Percentiles rank a stretch among this genome's conserved stretches.
These are phyloP conservation scores for Chaenodraco wilsoni DNA, from an alignment of 2,797 vertebrate genomes.

Conservation along the genomic window DNA sequence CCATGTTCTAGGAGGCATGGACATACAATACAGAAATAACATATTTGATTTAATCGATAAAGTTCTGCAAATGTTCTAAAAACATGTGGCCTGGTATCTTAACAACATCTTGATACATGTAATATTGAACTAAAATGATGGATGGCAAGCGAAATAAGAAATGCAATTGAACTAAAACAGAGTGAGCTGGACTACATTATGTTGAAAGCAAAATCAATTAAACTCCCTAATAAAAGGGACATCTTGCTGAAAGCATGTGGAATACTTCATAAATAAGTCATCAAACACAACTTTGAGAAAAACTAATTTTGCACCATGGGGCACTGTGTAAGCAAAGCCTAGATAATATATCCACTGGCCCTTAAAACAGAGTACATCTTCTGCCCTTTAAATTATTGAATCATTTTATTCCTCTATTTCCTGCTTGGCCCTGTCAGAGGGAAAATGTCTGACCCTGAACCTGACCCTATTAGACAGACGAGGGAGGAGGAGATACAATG, in stretches of 20 bases:
- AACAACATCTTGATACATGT: not conserved
- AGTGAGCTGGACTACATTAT: slow-evolving; percentile 19
- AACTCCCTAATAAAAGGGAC: slow-evolving; percentile 21
- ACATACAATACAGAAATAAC: not conserved
- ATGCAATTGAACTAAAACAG: not conserved
- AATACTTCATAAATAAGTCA: slow-evolving; percentile 50
- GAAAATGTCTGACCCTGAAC: slow-evolving; percentile 47
- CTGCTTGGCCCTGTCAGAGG: slow-evolving; percentile 32
- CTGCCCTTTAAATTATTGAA: slow-evolving; percentile 42
- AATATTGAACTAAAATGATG: not conserved
- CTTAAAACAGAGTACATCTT: slow-evolving; percentile 42
- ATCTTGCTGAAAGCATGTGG: slow-evolving; percentile 27
- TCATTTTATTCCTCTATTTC: slow-evolving; percentile 48
- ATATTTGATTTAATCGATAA: not conserved
- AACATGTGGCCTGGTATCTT: not conserved
- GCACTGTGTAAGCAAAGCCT: slow-evolving; percentile 17
- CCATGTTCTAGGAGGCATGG: not conserved
- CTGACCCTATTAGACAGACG: slow-evolving; percentile 45
- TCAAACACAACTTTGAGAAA: slow-evolving; percentile 28
- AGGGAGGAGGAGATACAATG: slow-evolving; percentile 41
- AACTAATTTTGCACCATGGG: slow-evolving; percentile 17
- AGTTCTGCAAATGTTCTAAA: not conserved
- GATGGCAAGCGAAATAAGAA: not conserved
- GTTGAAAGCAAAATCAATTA: slow-evolving; percentile 31
- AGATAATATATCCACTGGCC: slow-evolving; percentile 37